Conservation (phyloP, 2,888 invertebrate genomes). For the Polydrusus tereticollis region DNA sequence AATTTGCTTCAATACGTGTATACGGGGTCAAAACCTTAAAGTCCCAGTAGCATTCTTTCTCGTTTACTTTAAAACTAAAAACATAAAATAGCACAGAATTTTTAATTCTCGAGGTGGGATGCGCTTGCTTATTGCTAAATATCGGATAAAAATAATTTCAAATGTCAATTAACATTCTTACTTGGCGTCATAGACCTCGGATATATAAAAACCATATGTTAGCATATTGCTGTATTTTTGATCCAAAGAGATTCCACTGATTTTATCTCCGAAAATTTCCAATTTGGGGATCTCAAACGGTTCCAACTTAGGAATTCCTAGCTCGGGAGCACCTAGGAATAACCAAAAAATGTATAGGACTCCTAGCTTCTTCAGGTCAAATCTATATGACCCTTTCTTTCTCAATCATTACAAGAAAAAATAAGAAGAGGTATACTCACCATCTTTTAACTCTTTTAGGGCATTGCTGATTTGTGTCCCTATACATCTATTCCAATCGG, state of each 20-base stretch:
- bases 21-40: slow-evolving; percentile 70
- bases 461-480: slow-evolving; percentile 72
- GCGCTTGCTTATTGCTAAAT: too few species aligned
- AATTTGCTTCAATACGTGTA: slow-evolving; percentile 76
- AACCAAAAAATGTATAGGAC: neutral
- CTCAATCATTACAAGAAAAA: neutral
- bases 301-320: slow-evolving; percentile 73
- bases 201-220: slow-evolving; percentile 73
- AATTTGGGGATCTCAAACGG: slow-evolving; percentile 73
- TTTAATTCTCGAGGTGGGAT: too few species aligned
- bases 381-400: too few species aligned
- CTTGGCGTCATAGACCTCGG: slow-evolving; percentile 72
- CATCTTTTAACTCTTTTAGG: slow-evolving; percentile 55
- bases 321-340: slow-evolving; percentile 54
- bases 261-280: slow-evolving; percentile 70
- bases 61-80: slow-evolving; percentile 71
- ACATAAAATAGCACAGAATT: too few species aligned
- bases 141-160: neutral
- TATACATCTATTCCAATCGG: slow-evolving; percentile 73
- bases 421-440: neutral
- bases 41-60: slow-evolving; percentile 68
- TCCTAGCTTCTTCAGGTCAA: too few species aligned
- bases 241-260: slow-evolving; percentile 69
- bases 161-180: slow-evolving; percentile 59
- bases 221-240: slow-evolving; percentile 75